phyloP scores from a whole-genome alignment of 2,797 vertebrate species.

The Jordanella pulchra region DNA sequence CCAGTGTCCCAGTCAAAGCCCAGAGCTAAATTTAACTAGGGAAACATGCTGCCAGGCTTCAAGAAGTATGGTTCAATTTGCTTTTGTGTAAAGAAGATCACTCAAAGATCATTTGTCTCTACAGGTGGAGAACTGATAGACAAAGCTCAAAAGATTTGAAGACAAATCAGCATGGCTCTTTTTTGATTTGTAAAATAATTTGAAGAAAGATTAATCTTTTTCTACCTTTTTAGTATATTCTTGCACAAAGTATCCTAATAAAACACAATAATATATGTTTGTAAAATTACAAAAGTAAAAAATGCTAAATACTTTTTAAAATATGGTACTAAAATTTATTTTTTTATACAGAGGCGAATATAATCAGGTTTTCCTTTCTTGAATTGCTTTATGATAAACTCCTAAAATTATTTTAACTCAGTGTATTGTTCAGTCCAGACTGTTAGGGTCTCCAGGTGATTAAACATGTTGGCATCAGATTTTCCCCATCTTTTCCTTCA shows the following conservation, averaged over 20 bases:
- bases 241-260: neutral
- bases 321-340: neutral
- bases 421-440: conserved; percentile 23
- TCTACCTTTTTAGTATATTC: neutral
- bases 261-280: neutral
- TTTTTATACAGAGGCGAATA: neutral
- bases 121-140: neutral
- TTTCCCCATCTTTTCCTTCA: neutral
- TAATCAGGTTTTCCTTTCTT: too few species aligned
- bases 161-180: too few species aligned
- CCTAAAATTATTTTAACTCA: conserved; percentile 19
- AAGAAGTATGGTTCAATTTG: too few species aligned
- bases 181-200: too few species aligned
- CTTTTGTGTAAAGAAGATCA: too few species aligned
- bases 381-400: neutral
- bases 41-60: too few species aligned
- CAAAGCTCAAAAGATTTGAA: too few species aligned
- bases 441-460: conserved; percentile 24
- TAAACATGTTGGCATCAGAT: conserved; percentile 19
- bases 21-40: too few species aligned
- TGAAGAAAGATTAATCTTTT: too few species aligned
- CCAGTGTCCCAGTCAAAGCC: too few species aligned
- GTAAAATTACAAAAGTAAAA: neutral
- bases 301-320: neutral
- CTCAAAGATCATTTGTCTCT: too few species aligned